phyloP scores from a whole-genome alignment of 2,888 invertebrate species.

The Chorisops tibialis region DNA sequence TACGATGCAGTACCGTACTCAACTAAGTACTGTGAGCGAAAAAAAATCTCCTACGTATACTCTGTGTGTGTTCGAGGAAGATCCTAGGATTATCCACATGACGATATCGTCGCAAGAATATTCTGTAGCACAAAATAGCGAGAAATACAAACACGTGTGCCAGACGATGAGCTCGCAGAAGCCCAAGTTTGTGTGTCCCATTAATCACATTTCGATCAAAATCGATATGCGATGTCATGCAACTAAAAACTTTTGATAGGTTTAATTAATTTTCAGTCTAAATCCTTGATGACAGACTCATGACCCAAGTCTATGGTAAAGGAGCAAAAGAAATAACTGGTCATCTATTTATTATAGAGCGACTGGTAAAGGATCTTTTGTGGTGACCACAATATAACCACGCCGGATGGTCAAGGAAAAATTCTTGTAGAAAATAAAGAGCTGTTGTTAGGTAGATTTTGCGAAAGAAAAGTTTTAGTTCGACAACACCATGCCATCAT shows the following conservation, averaged over 20 bases:
- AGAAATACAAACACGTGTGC: neutral
- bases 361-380: neutral
- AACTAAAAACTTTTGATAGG: slow-evolving; percentile 8
- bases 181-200: neutral
- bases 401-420: too few relatives aligned
- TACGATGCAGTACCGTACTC: too few relatives aligned
- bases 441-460: too few relatives aligned
- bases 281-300: too few relatives aligned
- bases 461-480: too few relatives aligned
- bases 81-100: too few relatives aligned
- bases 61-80: too few relatives aligned
- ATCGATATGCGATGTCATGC: slow-evolving; percentile 5
- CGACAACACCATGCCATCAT: too few relatives aligned
- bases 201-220: slow-evolving; percentile 6
- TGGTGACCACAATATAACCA: neutral
- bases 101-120: neutral
- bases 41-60: too few relatives aligned
- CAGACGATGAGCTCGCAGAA: neutral
- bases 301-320: too few relatives aligned
- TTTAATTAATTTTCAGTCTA: slow-evolving; percentile 6
- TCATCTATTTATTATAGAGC: neutral
- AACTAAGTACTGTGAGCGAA: too few relatives aligned
- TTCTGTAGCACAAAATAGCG: neutral
- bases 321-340: neutral
- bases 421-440: too few relatives aligned